Evolutionary conservation across 2,797 vertebrate species (phyloP), one percentile per base, ranked within the genome.

Genomic region (Megaceryle alcyon): DNA sequence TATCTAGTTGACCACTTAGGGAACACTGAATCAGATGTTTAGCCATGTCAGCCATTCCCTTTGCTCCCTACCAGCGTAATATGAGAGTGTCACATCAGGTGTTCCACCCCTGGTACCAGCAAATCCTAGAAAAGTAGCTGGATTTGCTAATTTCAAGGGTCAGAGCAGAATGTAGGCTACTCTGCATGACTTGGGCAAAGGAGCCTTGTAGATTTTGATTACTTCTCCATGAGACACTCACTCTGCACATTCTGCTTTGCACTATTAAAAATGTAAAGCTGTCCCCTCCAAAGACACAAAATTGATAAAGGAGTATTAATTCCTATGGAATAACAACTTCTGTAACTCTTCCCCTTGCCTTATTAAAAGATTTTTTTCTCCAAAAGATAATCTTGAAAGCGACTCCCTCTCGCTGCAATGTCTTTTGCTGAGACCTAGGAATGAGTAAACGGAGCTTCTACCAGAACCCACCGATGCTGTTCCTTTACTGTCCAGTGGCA

Each of bases 31-130:
- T 97, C 94, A 96, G 92, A 95, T 73, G 72, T 86, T 93, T 37
- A 94, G 84, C 88, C 95, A 94, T 96, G 93, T 95, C 93, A 96
- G 82, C 92, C 92, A 93, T 97, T 90, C 91, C 92, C 75, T 88
- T 76, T 80, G 82, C 85, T 90, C 83, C 61, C 72, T 28, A 90
- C 46, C 91, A 91, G 64, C 8, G 96, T 93, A 97, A 97, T 82
- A 71, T 76, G 95, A 97, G 97, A 97, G 93, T 39, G 29, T 16
- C 91, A 76, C 94, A 94, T 94, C 95, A 97, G 90, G 85, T 94
- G 84, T 95, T 94, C 75, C 68, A 86, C n/a, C 68, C 78, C 92
- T 92, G 84, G 9, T 61, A 96, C 82, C 94, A 96, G 95, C 95
- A 96, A 94, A 94, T 92, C 80, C 66, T 79, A 60, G 12, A 63